These are phyloP conservation scores for Rhinolophus sinicus DNA, from an alignment of 2,113 vertebrate species.

Conservation along the genomic window DNA sequence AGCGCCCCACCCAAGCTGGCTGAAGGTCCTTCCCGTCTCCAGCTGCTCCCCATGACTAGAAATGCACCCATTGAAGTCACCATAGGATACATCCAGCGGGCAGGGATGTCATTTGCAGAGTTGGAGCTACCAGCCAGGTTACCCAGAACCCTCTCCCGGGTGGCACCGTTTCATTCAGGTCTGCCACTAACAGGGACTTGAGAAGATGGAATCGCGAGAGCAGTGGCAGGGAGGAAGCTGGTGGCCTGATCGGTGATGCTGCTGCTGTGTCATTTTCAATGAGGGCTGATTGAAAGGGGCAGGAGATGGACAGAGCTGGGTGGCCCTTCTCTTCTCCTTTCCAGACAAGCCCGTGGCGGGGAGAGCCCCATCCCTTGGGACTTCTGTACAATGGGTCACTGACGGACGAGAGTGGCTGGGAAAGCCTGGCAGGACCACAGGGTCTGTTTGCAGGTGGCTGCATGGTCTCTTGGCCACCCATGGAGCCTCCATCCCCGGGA, in stretches of 20 bases:
- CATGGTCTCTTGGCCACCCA: neutral
- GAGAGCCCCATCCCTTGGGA: neutral
- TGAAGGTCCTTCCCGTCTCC: neutral
- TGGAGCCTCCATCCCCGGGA: neutral
- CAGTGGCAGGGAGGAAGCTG: rapidly evolving
- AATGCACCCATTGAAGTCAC: neutral
- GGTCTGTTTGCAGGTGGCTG: neutral
- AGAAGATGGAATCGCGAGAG: rapidly evolving
- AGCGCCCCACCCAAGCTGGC: neutral
- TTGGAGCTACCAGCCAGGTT: rapidly evolving
- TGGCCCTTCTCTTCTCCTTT: neutral
- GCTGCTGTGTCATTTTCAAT: neutral
- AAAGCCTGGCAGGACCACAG: neutral
- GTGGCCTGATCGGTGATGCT: rapidly evolving
- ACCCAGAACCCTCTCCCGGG: rapidly evolving
- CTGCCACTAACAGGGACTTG: rapidly evolving
- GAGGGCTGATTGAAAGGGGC: neutral
- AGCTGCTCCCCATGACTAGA: neutral
- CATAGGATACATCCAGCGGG: neutral
- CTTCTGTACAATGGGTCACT: neutral
- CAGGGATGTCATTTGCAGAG: neutral
- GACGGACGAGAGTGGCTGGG: neutral
- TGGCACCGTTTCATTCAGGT: rapidly evolving
- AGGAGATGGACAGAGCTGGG: neutral
- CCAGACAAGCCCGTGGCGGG: neutral